These are phyloP conservation scores for Acyrthosiphon pisum DNA, from an alignment of 1,140 invertebrate species.

Conservation along the genomic window DNA sequence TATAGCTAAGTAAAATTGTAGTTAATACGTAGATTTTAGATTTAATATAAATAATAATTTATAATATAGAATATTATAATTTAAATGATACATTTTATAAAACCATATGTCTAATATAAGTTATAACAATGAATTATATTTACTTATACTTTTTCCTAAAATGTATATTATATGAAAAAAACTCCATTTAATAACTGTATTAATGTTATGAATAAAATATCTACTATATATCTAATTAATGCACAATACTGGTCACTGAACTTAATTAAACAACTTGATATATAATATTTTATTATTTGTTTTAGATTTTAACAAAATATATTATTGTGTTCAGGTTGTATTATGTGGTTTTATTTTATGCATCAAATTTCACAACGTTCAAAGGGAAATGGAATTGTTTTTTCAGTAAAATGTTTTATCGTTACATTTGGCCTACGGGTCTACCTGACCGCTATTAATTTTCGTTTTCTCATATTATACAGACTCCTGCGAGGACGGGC, in stretches of 20 bases:
- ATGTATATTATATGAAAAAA: too few species aligned
- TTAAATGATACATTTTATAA: too few species aligned
- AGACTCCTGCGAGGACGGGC: background rate
- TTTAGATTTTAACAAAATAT: background rate
- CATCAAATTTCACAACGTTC: background rate
- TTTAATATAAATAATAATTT: too few species aligned
- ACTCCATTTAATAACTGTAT: background rate
- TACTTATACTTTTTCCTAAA: too few species aligned
- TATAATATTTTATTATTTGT: background rate
- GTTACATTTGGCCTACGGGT: background rate
- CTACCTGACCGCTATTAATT: constrained; percentile 49
- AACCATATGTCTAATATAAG: too few species aligned
- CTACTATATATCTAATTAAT: background rate
- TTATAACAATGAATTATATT: too few species aligned
- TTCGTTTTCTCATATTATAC: constrained; percentile 38
- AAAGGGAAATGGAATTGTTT: background rate
- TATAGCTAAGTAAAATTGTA: too few species aligned
- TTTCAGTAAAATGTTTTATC: background rate
- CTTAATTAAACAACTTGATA: background rate
- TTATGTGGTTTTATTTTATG: background rate
- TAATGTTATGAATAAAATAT: background rate
- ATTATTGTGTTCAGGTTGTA: background rate
- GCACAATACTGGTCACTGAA: background rate
- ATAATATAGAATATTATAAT: too few species aligned
- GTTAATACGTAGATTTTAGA: too few species aligned